A percentile compares a stretch with the other conserved stretches of the same genome.
Conservation (phyloP, 2,113 vertebrate genomes). For the Periophthalmus modestus region DNA sequence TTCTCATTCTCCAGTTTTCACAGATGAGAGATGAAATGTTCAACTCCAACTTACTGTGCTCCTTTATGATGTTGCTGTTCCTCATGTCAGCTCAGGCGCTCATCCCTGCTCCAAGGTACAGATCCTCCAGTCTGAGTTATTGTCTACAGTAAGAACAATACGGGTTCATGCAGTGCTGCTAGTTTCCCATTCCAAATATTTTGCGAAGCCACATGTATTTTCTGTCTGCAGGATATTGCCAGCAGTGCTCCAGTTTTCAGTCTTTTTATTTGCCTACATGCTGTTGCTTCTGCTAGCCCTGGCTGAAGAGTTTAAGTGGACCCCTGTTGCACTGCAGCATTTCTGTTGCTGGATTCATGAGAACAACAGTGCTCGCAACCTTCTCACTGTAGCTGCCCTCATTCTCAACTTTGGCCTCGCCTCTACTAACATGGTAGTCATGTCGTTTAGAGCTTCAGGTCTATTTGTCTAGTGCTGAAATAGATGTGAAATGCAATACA, state of each 20-base stretch:
- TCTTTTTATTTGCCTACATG: constrained; percentile 86
- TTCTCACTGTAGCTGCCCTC: constrained; percentile 91
- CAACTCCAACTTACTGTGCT: constrained; percentile 96
- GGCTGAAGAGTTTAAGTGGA: constrained; percentile 91
- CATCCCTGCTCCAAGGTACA: constrained; percentile 86
- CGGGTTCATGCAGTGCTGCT: background rate
- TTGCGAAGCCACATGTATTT: background rate
- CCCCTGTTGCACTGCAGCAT: constrained; percentile 84
- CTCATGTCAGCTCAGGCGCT: constrained; percentile 90
- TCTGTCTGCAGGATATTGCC: constrained; percentile 78
- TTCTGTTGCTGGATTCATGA: constrained; percentile 96
- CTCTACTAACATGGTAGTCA: constrained; percentile 87
- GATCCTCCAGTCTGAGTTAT: background rate
- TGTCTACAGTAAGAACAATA: background rate
- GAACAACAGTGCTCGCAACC: constrained; percentile 89
- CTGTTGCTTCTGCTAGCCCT: constrained; percentile 87
- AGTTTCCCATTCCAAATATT: background rate
- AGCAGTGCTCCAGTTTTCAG: constrained; percentile 84
- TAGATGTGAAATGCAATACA: background rate
- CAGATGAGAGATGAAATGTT: constrained; percentile 98
- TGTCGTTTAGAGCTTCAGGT: background rate
- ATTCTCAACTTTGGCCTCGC: constrained; percentile 89
- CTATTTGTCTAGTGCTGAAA: background rate
- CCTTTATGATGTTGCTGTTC: constrained; percentile 92
- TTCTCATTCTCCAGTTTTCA: constrained; percentile 82